These are phyloP conservation scores for Pararge aegeria DNA, from an alignment of 1,140 invertebrate genomes.

Conservation along the genomic window DNA sequence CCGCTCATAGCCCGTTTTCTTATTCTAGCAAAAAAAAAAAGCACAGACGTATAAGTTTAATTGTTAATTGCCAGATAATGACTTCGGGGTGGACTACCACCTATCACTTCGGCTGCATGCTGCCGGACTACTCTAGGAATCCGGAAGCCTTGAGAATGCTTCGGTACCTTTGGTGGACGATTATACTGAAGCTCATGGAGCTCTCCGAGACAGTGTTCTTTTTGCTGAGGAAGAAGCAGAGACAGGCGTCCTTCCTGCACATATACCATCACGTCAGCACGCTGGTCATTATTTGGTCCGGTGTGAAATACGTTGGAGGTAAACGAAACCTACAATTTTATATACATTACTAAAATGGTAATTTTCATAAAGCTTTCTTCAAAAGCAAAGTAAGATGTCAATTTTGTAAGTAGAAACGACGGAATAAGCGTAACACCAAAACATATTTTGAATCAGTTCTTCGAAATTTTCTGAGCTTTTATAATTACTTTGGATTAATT, in stretches of 20 bases:
- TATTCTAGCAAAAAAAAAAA: no score
- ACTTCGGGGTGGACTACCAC: conserved; percentile 76
- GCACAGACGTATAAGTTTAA: no score
- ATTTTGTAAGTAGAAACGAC: no score
- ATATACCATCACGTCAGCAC: conserved; percentile 87
- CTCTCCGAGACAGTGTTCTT: conserved; percentile 81
- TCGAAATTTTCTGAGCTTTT: no score
- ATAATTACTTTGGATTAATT: no score
- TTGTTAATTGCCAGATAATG: conserved; percentile 50
- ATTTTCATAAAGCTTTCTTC: no score
- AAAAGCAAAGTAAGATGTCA: no score
- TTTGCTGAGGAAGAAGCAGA: conserved; percentile 85
- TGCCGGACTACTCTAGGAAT: conserved; percentile 84
- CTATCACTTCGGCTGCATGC: conserved; percentile 86
- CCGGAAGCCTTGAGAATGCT: conserved; percentile 83
- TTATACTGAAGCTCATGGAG: conserved; percentile 64
- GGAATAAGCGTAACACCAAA: no score
- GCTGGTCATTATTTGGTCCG: conserved; percentile 85
- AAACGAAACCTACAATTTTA: conserved; percentile 37
- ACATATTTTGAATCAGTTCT: no score
- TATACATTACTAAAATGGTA: not conserved
- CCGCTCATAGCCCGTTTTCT: no score
- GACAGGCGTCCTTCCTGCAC: conserved; percentile 86
- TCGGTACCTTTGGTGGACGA: conserved; percentile 73
- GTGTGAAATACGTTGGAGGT: conserved; percentile 84